phyloP scores from a whole-genome alignment of 2,797 vertebrate species.

The Sylvilagus floridanus region DNA sequence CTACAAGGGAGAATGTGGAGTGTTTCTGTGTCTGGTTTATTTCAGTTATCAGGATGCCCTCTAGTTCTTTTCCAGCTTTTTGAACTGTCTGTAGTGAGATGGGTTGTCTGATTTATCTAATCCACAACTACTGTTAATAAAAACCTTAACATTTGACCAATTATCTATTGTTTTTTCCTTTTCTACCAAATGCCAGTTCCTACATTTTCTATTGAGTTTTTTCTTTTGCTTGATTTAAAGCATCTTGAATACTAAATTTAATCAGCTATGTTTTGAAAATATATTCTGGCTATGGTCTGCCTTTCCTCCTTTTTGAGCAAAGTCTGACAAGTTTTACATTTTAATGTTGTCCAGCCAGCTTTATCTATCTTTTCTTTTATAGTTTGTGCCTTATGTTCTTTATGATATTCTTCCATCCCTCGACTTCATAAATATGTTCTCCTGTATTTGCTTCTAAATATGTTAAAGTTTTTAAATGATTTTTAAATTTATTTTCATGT shows the following conservation, averaged over 20 bases:
- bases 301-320: not conserved
- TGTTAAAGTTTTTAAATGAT: not conserved
- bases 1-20: too few relatives aligned
- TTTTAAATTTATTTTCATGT: too few relatives aligned
- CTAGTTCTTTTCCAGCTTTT: not conserved
- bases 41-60: too few relatives aligned
- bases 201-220: not conserved
- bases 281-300: not conserved
- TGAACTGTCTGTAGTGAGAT: not conserved
- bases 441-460: not conserved
- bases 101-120: not conserved
- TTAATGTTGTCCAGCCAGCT: not conserved
- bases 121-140: not conserved
- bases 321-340: not conserved
- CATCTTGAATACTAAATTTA: not conserved
- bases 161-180: not conserved
- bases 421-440: not conserved
- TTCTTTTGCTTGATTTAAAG: not conserved
- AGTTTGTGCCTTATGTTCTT: not conserved
- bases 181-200: not conserved
- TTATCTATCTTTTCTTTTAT: not conserved
- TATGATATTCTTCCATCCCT: not conserved
- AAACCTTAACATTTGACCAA: not conserved
- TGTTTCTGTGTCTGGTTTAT: too few relatives aligned
- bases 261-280: not conserved